Conservation (phyloP, 35 echinoderm and acorn worm species). For the Ophiothrix spiculata region DNA sequence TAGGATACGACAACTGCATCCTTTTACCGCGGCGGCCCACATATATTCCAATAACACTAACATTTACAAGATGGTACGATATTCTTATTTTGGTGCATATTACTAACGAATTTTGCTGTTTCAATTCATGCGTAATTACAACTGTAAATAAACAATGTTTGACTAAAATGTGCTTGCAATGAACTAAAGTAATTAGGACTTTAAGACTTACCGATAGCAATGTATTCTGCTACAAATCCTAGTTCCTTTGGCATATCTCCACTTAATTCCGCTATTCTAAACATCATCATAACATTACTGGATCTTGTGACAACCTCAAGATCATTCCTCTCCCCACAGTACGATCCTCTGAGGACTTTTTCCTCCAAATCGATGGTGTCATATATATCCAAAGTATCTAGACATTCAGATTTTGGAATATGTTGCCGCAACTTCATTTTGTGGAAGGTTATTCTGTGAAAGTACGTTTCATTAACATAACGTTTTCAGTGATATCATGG, state of each 20-base stretch:
- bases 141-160: too few species aligned
- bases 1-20: too few species aligned
- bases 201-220: conserved; percentile 46
- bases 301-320: conserved; percentile 43
- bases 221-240: conserved; percentile 56
- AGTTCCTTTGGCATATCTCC: conserved; percentile 58
- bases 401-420: conserved; percentile 15
- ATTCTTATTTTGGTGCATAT: too few species aligned
- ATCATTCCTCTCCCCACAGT: conserved; percentile 46
- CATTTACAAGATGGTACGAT: too few species aligned
- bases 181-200: not conserved
- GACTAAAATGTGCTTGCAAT: too few species aligned
- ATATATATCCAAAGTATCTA: conserved; percentile 43
- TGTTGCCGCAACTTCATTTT: conserved; percentile 34
- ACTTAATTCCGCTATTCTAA: conserved; percentile 41
- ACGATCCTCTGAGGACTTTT: conserved; percentile 24
- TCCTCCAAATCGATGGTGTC: conserved; percentile 21
- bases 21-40: too few species aligned
- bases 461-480: too few species aligned
- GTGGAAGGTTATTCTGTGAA: not conserved
- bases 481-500: too few species aligned
- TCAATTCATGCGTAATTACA: too few species aligned
- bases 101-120: too few species aligned
- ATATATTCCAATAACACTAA: too few species aligned
- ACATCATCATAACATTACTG: conserved; percentile 39